Base-by-base conservation (phyloP, 1,140 invertebrate genomes). In the Bombus turneri region DNA sequence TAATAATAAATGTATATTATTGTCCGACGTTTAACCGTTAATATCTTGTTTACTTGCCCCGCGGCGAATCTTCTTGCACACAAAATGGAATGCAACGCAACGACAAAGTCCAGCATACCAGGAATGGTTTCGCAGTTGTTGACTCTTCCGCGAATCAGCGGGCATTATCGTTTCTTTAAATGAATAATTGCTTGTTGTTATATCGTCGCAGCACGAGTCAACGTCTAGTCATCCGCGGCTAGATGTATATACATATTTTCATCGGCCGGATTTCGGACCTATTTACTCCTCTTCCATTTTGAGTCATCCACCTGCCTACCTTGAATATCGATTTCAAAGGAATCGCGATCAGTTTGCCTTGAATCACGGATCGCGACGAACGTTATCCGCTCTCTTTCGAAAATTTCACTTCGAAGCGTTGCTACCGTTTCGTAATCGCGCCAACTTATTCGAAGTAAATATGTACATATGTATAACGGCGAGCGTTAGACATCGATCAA, bases 111-210 rank as follows among this genome's bases (percentile, higher is more conserved):
- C 85, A 86, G 53, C 64, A 4, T 57, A 68, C 85, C 79, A 53
- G 69, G 78, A 85, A 81, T 47, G 78, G 43, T 71, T 86, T 77
- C 80, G 72, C 73, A 78, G 82, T 85, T 87, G 82, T 87, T 85
- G 83, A 87, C 72, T 85, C 86, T 85, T 87, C 86, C 77, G 59
- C 77, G 83, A 87, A 87, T 87, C 83, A 66, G 43, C n/a, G 77
- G 5, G 57, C 72, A 79, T 87, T 85, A 87, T 87, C 86, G 86
- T 85, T 85, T 85, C 77, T 87, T 87, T 86, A 72, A 86, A 86
- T 86, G 79, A 83, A 77, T 85, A 85, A 82, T 86, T 75, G 80
- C 53, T 25, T 22, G 53, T 77, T 53, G 53, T 86, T 77, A 57
- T 62, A 57, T 39, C 22, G 37, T 72, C 28, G 57, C 47, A 2